phyloP scores from a whole-genome alignment of 2,888 invertebrate species.

The Onchidella celtica region DNA sequence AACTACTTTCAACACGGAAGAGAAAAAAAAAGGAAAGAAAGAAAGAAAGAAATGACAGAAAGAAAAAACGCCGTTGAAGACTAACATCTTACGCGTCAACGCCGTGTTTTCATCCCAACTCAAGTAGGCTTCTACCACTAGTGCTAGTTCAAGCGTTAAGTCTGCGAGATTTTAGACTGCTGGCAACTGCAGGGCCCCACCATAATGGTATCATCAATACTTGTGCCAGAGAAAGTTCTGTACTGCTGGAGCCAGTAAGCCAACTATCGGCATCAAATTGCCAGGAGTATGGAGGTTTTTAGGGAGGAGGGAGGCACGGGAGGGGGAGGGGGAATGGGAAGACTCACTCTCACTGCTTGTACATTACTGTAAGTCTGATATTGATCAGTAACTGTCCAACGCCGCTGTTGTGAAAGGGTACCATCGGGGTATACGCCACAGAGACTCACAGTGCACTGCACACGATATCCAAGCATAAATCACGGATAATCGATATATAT shows the following conservation, averaged over 20 bases:
- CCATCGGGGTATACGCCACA: no score
- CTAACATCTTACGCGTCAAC: background rate
- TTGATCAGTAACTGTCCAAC: no score
- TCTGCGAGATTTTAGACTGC: slow-evolving; percentile 31
- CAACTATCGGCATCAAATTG: slow-evolving; percentile 35
- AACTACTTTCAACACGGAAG: no score
- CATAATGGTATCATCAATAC: slow-evolving; percentile 42
- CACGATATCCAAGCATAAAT: no score
- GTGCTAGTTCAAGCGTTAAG: slow-evolving; percentile 21
- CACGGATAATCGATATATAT: no score
- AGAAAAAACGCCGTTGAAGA: no score
- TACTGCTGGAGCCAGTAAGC: slow-evolving; percentile 30
- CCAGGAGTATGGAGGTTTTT: slow-evolving; percentile 15
- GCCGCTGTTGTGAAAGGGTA: no score
- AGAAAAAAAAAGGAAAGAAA: no score
- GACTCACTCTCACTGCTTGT: slow-evolving; percentile 14
- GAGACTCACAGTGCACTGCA: no score
- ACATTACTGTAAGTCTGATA: slow-evolving; percentile 18
- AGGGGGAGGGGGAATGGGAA: no score
- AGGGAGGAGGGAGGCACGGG: no score
- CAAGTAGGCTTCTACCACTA: background rate
- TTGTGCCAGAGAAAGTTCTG: background rate
- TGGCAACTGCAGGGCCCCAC: slow-evolving; percentile 30
- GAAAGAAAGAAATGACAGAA: no score
- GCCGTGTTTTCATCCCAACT: background rate